Base-by-base conservation (phyloP, 2,888 invertebrate genomes). In the Graphium colonna region DNA sequence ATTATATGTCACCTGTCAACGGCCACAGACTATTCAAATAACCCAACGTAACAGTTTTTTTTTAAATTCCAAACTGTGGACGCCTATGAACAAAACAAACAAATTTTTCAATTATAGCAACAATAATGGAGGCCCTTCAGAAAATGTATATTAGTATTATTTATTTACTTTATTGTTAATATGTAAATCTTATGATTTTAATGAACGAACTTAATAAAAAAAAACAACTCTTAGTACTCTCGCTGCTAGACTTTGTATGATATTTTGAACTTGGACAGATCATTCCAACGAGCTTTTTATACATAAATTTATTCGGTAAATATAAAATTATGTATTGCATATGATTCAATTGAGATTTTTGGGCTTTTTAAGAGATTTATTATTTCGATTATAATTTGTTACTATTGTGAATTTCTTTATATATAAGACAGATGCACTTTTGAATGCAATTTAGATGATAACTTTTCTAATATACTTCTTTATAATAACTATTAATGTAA, bases 131-230 rank as follows among this genome's bases (percentile, higher is more conserved):
- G 51, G 55, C 51, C 53, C 63, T 71, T 68, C 70, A 71, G 73
- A 67, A 68, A 62, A 59, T 86, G 79, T 86, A 84, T 68, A 80
- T 82, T 87, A 85, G 86, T 87, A 87, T 88, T 88, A 88, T 86
- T 87, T 87, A 87, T 88, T 88, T 81, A 81, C 61, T 77, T 77
- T 86, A 88, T 85, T 62, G 77, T 73, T 87, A 85, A 84, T 84
- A 63, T 61, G 69, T 66, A 76, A 75, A 73, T 75, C 72, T 79
- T 85, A 84, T 77, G 76, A 82, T 77, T 69, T 68, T 63, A 71
- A 62, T 64, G 61, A 56, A 53, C 54, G 55, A 48, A 57, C 46
- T 48, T 36, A 55, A 51, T 21, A 21, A 21, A 21, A 57, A 44
- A 60, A 62, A 64, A 52, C 69, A 54, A 65, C 73, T 75, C 78